phyloP scores from a whole-genome alignment of 2,113 vertebrate genomes.

The Orcinus orca region DNA sequence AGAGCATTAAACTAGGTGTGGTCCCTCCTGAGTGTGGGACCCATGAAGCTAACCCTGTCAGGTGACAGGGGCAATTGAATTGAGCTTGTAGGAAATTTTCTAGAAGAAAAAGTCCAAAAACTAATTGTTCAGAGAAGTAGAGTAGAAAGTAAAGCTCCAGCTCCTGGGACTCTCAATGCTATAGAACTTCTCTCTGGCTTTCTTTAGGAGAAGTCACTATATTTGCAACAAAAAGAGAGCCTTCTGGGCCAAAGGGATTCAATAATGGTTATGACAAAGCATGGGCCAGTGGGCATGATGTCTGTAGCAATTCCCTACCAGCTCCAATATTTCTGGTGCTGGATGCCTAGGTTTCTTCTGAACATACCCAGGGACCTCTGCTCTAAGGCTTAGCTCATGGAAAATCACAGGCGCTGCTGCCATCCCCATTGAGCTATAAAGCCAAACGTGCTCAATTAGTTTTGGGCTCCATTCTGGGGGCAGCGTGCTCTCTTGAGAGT shows the following conservation, averaged over 20 bases:
- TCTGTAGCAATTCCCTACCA: background rate
- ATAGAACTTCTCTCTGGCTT: background rate
- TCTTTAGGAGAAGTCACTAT: background rate
- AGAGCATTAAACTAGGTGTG: background rate
- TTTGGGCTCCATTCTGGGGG: background rate
- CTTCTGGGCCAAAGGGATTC: background rate
- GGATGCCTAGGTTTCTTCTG: background rate
- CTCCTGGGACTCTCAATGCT: background rate
- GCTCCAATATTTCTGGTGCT: background rate
- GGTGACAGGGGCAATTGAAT: background rate
- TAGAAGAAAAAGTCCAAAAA: background rate
- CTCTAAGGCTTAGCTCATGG: background rate
- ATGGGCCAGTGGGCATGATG: background rate
- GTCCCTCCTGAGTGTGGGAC: background rate
- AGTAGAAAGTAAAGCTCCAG: background rate
- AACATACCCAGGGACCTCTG: background rate
- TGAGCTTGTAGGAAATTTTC: background rate
- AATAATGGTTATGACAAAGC: background rate
- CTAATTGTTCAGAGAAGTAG: background rate
- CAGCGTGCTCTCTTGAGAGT: background rate
- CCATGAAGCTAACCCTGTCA: background rate
- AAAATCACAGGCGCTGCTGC: background rate
- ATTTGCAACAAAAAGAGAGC: conserved; percentile 9
- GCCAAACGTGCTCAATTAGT: background rate
- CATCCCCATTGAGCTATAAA: background rate